Evolutionary conservation across 2,888 invertebrate genomes (phyloP).

Genomic region (Andrena praecox): DNA sequence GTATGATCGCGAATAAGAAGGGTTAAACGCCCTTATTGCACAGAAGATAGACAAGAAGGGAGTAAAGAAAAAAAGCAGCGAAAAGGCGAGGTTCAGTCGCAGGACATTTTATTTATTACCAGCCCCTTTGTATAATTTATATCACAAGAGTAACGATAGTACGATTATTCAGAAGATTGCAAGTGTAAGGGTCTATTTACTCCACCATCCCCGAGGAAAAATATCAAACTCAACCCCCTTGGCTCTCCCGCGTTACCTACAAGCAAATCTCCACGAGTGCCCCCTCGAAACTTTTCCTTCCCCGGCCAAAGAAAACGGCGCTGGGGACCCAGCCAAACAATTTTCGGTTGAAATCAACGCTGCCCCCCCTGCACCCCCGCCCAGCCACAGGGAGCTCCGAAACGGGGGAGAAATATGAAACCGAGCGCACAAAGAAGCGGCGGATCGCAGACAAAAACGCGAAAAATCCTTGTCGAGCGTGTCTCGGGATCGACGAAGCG

Average conservation of each 20-base stretch:
- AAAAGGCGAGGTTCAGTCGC: no score
- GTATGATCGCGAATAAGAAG: no score
- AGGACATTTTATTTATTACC: no score
- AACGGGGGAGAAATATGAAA: constrained; percentile 45
- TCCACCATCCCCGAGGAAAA: no score
- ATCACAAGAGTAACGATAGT: no score
- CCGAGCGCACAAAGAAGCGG: constrained; percentile 13
- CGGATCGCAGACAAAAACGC: constrained; percentile 17
- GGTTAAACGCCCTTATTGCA: no score
- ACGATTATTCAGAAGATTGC: no score
- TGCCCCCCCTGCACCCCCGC: not conserved
- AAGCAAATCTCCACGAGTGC: not conserved
- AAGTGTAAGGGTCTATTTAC: no score
- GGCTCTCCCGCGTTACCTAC: no score
- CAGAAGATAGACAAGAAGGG: no score
- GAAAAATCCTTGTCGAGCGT: constrained; percentile 33
- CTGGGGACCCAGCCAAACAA: not conserved
- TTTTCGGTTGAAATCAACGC: constrained; percentile 11
- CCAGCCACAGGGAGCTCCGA: not conserved
- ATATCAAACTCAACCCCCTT: not conserved
- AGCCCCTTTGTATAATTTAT: no score
- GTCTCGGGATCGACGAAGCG: constrained; percentile 40
- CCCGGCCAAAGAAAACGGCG: not conserved
- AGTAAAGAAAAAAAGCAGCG: no score
- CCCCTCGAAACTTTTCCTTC: not conserved